These are phyloP conservation scores for Ernsta delagoae DNA, from an alignment of 2,888 invertebrate genomes.

Conservation along the genomic window DNA sequence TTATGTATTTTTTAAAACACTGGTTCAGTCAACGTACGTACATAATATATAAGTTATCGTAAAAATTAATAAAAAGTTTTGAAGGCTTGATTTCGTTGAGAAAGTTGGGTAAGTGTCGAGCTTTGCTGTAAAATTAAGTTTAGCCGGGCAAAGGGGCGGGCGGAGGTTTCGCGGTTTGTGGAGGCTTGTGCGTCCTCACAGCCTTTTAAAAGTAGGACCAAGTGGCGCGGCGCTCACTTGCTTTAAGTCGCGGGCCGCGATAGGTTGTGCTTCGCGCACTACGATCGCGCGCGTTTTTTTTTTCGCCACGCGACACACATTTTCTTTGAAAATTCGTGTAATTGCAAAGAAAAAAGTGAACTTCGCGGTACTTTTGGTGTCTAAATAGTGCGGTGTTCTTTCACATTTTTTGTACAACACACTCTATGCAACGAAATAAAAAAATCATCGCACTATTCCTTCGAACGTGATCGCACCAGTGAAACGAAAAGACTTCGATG, in stretches of 20 bases:
- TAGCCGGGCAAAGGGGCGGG: slow-evolving; percentile 49
- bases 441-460: slow-evolving; percentile 51
- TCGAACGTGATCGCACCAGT: slow-evolving; percentile 74
- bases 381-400: slow-evolving; percentile 74
- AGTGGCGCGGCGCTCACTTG: slow-evolving; percentile 73
- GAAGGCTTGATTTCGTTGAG: neutral
- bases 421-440: slow-evolving; percentile 45
- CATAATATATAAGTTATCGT: too few relatives aligned
- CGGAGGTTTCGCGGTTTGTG: slow-evolving; percentile 50
- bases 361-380: slow-evolving; percentile 69
- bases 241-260: slow-evolving; percentile 72
- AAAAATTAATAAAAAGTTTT: neutral
- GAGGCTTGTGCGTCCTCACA: slow-evolving; percentile 40
- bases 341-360: slow-evolving; percentile 83
- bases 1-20: neutral
- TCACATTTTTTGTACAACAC: slow-evolving; percentile 54
- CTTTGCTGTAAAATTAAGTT: slow-evolving; percentile 48
- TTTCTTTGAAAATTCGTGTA: slow-evolving; percentile 83
- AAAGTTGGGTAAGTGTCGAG: slow-evolving; percentile 55
- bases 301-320: slow-evolving; percentile 59
- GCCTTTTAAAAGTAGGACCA: slow-evolving; percentile 60
- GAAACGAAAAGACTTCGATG: slow-evolving; percentile 59
- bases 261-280: slow-evolving; percentile 81
- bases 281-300: slow-evolving; percentile 75
- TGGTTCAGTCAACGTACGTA: neutral